Base-by-base conservation (phyloP, 2,888 invertebrate genomes). In the Cecidostiba fungosa region DNA sequence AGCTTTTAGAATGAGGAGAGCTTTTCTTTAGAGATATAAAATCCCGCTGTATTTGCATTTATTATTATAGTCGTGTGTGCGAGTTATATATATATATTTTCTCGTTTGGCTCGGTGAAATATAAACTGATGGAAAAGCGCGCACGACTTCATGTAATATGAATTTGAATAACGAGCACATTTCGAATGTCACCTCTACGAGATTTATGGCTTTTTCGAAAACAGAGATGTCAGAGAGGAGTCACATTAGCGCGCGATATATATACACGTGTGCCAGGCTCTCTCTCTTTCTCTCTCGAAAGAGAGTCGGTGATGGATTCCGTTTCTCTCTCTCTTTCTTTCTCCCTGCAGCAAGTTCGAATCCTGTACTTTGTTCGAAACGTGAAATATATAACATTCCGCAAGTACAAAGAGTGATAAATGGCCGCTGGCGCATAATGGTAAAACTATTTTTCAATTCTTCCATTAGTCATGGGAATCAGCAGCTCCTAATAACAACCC, bases 161-260 rank as follows among this genome's bases (percentile, higher is more conserved):
- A 29, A 66, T 66, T 66, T 66, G 66, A 66, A 66, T 66, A 66
- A 66, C 29, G 29, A 29, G 26, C 29, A 29, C 14, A 29, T 66
- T 66, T 66, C 14, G 5, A 66, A 66, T 14, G 59, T 59, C 23
- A 29, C 14, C 66, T 14, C 14, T 14, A 12, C 66, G 4, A 29
- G 66, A 66, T 66, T 66, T 66, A 66, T 66, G 14, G 14, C 66
- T 66, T 66, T 66, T 66, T 66, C n/a, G 26, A 66, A 66, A 66
- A 66, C 66, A 66, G 66, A 26, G 14, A 66, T 26, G 66, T 26
- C 66, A 66, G 14, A 26, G 19, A n/a, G 23, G 29, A 66, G 66
- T 66, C 66, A 66, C 66, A 66, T 66, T 66, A 66, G 66, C 66
- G n/a, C n/a, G 23, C 12, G 2, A 6, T 16, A 26, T 62, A 26